phyloP scores from a whole-genome alignment of 2,113 vertebrate genomes.

The Erythrocercus mccallii region DNA sequence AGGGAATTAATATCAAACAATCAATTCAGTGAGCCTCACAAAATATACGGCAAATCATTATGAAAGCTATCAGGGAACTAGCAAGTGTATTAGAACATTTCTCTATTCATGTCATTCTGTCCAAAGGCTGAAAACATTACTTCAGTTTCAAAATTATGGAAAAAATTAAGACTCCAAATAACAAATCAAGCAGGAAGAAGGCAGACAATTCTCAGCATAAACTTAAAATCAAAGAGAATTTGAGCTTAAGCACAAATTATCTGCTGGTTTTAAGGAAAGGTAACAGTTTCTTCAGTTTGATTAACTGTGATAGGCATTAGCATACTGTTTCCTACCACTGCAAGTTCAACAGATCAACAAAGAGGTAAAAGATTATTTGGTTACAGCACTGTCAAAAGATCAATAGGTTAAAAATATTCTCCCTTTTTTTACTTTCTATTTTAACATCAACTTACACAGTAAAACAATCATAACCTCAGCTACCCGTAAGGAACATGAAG shows the following conservation, averaged over 20 bases:
- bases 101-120: background rate
- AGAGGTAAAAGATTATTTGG: background rate
- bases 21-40: background rate
- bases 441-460: background rate
- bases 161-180: background rate
- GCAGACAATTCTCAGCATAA: background rate
- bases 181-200: background rate
- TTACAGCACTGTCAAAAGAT: background rate
- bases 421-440: background rate
- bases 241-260: background rate
- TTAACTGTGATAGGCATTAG: background rate
- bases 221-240: background rate
- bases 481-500: background rate
- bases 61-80: background rate
- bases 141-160: background rate
- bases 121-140: background rate
- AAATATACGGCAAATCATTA: background rate
- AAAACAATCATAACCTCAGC: background rate
- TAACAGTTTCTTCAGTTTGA: background rate
- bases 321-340: background rate
- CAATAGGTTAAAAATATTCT: background rate
- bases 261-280: background rate
- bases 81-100: background rate
- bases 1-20: background rate
- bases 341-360: background rate